phyloP scores from a whole-genome alignment of 1,140 invertebrate genomes.

The Drosophila paulistorum region DNA sequence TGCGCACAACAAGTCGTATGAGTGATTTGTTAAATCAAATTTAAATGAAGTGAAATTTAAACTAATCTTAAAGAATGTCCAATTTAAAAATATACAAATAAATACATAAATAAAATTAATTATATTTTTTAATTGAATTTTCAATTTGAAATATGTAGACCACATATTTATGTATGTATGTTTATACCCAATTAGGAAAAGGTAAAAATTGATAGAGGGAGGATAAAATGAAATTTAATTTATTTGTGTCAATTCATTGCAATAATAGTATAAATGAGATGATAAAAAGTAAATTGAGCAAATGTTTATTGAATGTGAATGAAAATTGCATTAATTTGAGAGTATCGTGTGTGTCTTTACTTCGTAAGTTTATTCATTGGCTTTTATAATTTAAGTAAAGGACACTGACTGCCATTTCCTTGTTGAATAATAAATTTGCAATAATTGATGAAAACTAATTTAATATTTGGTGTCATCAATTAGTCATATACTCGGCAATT shows the following conservation, averaged over 20 bases:
- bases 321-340: slow-evolving; percentile 59
- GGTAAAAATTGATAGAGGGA: neutral
- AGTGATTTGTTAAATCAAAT: neutral
- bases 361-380: slow-evolving; percentile 19
- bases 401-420: neutral
- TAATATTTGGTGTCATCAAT: slow-evolving; percentile 3
- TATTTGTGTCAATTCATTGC: slow-evolving; percentile 51
- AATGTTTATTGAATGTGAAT: slow-evolving; percentile 9
- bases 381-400: slow-evolving; percentile 6
- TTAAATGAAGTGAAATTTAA: neutral
- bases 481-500: slow-evolving; percentile 9
- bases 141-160: too few species aligned
- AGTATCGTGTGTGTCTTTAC: slow-evolving; percentile 27
- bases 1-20: neutral
- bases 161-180: too few species aligned
- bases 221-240: slow-evolving; percentile 54
- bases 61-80: neutral
- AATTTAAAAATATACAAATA: too few species aligned
- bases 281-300: slow-evolving; percentile 31
- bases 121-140: too few species aligned
- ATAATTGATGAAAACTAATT: neutral
- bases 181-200: neutral
- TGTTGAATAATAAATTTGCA: neutral
- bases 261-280: slow-evolving; percentile 15
- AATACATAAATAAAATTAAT: too few species aligned